Base-by-base conservation (phyloP, 2,797 vertebrate genomes). In the Squalus acanthias region DNA sequence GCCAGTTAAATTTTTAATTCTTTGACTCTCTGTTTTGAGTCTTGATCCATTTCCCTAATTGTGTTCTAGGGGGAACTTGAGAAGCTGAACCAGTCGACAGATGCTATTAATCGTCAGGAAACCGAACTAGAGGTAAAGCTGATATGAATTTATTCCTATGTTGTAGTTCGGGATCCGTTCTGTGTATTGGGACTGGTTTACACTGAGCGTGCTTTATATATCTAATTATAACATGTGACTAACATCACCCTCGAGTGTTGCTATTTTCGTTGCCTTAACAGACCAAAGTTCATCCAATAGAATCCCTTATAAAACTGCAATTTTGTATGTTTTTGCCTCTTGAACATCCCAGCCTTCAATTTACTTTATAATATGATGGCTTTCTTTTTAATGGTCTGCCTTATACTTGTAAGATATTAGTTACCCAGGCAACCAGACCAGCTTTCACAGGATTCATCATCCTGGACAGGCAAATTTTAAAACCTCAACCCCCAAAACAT, bases 31-130 rank as follows among this genome's bases (percentile, higher is more conserved):
- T 13, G 12, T 15, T 95, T 74, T 13, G 12, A 95, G 70, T 9
- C 29, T 76, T 53, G 10, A 76, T 72, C 29, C 5, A 72, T 33
- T 95, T 93, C 50, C 33, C 79, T 96, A 96, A 46, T 96, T 97
- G 96, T 96, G 97, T 39, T 95, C 67, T 97, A 99, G 99, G 99
- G 99, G 65, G 99, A 99, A 97, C 98, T 99, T 97, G 99, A 99
- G 97, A 99, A 99, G 97, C 98, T 99, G 96, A 99, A 99, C 97
- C 99, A 99, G 96, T 99, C 99, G 96, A 99, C 99, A 0, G 99
- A 99, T 96, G 99, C 98, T 96, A 99, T 99, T 98, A 99, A 99
- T 98, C 98, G 98, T 97, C 98, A 99, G 95, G 99, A 99, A 97
- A 99, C 98, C 0, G 99, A 99, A 97, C 98, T 99, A 93, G 99